Base-by-base conservation (phyloP, 2,888 invertebrate genomes). In the Trichogramma evanescens region DNA sequence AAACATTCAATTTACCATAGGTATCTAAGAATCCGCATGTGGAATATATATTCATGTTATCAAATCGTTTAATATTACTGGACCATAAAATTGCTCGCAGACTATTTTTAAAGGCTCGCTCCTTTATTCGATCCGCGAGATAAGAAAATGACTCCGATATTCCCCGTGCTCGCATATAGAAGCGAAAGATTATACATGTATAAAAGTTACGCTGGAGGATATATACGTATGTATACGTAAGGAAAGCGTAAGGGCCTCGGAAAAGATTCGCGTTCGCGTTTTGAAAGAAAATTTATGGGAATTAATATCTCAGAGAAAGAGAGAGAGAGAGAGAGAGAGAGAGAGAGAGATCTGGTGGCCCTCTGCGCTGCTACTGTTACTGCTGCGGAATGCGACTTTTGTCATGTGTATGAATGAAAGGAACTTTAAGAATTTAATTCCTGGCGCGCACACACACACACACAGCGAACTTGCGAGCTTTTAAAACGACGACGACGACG, bases 231-330 rank as follows among this genome's bases (percentile, higher is more conserved):
- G 51, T 54, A 26, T 45, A 45, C 45, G 45, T 41, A 53, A 54
- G 39, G 50, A 49, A 50, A 50, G 54, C 49, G 57, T 51, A 49
- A 40, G 56, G 10, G 54, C 45, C 50, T 62, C 61, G 63, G 62
- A 58, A 61, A 44, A 69, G 69, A 73, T 72, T 66, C 70, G 70
- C 70, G 68, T 44, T 45, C 68, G 67, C 71, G 71, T 71, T 69
- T 71, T 77, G 74, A 76, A 77, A 76, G 77, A 71, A 78, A 78
- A 78, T 78, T 78, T 78, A 78, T 77, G 77, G 76, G 77, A 77
- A 77, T 77, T 78, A 78, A 78, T 77, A 77, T 77, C 74, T 61
- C 64, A 72, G 68, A 71, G 66, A 59, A 64, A 60, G 62, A 54
- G 62, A 63, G 65, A 59, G 65, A 64, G 54, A 63, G 62, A 62